phyloP scores from a whole-genome alignment of 2,797 vertebrate species.

The Aldrovandia affinis region DNA sequence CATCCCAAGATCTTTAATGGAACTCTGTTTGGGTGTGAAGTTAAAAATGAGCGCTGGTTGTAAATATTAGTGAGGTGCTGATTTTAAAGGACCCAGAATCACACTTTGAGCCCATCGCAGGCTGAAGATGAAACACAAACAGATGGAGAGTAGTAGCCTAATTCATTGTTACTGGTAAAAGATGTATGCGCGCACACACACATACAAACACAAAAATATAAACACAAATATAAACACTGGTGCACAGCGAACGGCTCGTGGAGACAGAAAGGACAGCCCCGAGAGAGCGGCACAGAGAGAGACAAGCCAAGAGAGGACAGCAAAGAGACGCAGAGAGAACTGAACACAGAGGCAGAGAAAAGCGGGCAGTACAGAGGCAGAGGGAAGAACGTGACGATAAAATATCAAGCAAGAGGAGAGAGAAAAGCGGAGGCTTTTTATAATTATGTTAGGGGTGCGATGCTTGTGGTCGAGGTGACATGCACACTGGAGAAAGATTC shows the following conservation, averaged over 20 bases:
- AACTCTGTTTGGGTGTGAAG: background rate
- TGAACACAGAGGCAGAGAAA: too few relatives aligned
- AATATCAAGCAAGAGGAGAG: background rate
- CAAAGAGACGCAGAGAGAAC: background rate
- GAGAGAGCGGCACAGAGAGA: constrained; percentile 11
- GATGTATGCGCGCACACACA: background rate
- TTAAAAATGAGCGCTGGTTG: too few relatives aligned
- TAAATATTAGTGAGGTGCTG: too few relatives aligned
- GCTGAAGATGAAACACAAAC: background rate
- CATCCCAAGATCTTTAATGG: background rate
- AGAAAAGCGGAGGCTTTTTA: background rate
- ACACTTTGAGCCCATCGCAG: background rate
- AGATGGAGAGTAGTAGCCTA: too few relatives aligned
- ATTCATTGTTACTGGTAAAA: background rate
- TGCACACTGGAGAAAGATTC: background rate
- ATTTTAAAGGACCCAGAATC: too few relatives aligned
- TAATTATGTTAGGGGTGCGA: background rate
- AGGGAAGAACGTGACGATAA: background rate
- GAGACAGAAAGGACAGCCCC: background rate
- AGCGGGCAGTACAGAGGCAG: background rate
- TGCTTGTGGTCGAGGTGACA: background rate
- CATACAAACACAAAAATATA: background rate
- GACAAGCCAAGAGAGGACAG: constrained; percentile 15
- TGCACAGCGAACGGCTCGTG: background rate
- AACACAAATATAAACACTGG: background rate